Base-by-base conservation (phyloP, 30 jellyfish, hydroid and myxozoan species). In the Nemopilema nomurai region DNA sequence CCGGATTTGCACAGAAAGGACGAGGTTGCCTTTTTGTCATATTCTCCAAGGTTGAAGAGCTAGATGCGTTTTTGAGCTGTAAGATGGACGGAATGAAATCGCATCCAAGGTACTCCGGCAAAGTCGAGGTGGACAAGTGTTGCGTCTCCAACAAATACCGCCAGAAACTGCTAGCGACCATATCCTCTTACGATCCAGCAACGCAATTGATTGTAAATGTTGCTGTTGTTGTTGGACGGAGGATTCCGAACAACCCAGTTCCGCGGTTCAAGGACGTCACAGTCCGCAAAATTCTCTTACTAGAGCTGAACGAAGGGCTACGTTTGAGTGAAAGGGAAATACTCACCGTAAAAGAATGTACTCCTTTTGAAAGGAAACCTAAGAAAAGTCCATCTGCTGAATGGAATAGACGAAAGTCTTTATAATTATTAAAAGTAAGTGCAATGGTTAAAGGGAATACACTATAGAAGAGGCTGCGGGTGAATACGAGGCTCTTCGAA, bases 201-300 rank as follows among this genome's bases (percentile, higher is more conserved):
- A 77, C 92, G 69, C 78, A 88, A 49, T 77, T 77, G 52, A 85
- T 92, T 52, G 90, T 92, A 22, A 92, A 87, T 49, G 22, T 87
- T 30, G 96, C 96, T 22, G 91, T 92, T 18, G 93, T 88, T 24
- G 92, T 87, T 50, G 98, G 93, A 13, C 88, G 75, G 1, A 28
- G 83, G 20, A 32, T 81, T 18, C 97, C 97, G 32, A 67, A 65
- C 27, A 83, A 92, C 67, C 98, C 98, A 18, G 96, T 88, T 27
- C 98, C 98, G 25, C 65, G 98, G 23, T 69, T 20, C 19, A 88
- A 90, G 51, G 96, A 86, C 28, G 97, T 84, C 27, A 89, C 92
- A 62, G 96, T 89, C 24, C 92, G 92, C 16, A 81, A 89, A 51
- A 89, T 81, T 28, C 69, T 64, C 18, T 20, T 49, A 13, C 41